Conservation (phyloP, 1,140 invertebrate genomes). For the Pantala flavescens region DNA sequence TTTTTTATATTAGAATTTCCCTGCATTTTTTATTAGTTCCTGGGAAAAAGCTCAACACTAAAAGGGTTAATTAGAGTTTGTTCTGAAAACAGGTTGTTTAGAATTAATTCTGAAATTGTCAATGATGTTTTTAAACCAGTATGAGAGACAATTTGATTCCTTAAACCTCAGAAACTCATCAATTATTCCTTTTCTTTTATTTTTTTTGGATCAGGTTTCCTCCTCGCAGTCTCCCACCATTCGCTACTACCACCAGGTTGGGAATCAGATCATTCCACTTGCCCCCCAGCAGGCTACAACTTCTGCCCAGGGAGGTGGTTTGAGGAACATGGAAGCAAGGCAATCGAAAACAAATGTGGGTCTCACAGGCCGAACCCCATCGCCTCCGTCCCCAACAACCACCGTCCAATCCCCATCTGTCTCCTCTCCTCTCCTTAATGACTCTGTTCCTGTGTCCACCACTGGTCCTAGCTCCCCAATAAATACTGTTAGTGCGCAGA, state of each 20-base stretch:
- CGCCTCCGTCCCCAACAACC: conserved; percentile 13
- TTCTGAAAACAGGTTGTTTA: too few species aligned
- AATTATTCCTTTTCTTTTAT: too few species aligned
- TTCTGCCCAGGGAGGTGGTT: neutral
- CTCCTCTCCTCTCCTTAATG: neutral
- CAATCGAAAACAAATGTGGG: neutral
- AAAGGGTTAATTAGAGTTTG: too few species aligned
- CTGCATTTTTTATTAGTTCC: too few species aligned
- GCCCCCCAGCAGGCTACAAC: conserved; percentile 10
- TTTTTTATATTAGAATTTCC: too few species aligned
- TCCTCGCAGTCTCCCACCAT: conserved; percentile 13
- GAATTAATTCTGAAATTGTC: too few species aligned
- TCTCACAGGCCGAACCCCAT: conserved; percentile 11
- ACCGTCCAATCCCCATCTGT: neutral
- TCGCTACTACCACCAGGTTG: conserved; percentile 24
- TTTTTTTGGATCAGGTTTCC: neutral
- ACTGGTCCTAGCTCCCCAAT: conserved; percentile 12
- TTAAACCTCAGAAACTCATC: too few species aligned
- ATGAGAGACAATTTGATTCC: too few species aligned
- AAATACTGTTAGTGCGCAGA: neutral
- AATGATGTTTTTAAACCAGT: too few species aligned
- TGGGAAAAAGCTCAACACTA: too few species aligned
- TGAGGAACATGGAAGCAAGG: neutral
- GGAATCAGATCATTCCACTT: conserved; percentile 24
- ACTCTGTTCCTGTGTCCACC: neutral